phyloP scores from a whole-genome alignment of 1,140 invertebrate species.

The Theocolax elegans region DNA sequence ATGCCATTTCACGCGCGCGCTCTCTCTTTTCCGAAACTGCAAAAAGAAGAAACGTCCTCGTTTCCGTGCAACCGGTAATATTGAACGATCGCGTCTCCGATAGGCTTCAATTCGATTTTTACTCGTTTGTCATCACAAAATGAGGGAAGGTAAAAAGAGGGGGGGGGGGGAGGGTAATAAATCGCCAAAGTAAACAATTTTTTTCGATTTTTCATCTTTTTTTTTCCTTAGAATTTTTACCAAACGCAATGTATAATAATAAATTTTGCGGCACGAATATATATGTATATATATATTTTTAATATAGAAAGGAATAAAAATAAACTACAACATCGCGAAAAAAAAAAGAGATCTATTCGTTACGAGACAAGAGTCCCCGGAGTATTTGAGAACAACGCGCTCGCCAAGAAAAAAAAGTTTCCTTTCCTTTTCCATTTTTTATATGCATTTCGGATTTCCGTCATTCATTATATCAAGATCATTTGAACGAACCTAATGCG shows the following conservation, averaged over 20 bases:
- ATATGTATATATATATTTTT: too few species aligned
- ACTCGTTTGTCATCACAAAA: slow-evolving; percentile 14
- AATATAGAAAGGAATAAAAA: too few species aligned
- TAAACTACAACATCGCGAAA: too few species aligned
- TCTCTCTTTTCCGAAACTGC: neutral
- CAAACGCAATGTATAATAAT: slow-evolving; percentile 14
- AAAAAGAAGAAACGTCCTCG: too few species aligned
- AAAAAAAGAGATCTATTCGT: slow-evolving; percentile 14
- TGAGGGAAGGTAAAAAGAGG: neutral
- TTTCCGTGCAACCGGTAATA: too few species aligned
- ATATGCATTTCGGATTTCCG: slow-evolving; percentile 26
- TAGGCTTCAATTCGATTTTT: slow-evolving; percentile 46
- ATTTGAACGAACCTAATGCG: slow-evolving; percentile 52
- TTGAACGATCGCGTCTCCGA: neutral
- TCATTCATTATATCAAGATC: slow-evolving; percentile 38
- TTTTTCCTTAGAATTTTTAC: neutral
- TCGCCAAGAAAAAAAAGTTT: neutral
- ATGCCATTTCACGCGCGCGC: too few species aligned
- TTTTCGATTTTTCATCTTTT: slow-evolving; percentile 16
- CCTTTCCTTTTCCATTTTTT: slow-evolving; percentile 16
- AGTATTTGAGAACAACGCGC: slow-evolving; percentile 15
- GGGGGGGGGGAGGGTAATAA: too few species aligned
- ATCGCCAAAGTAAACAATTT: slow-evolving; percentile 35
- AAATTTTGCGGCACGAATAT: neutral
- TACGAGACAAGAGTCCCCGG: neutral